phyloP scores from a whole-genome alignment of 37 sponge, comb jelly and placozoan species.

The Agelas oroides region DNA sequence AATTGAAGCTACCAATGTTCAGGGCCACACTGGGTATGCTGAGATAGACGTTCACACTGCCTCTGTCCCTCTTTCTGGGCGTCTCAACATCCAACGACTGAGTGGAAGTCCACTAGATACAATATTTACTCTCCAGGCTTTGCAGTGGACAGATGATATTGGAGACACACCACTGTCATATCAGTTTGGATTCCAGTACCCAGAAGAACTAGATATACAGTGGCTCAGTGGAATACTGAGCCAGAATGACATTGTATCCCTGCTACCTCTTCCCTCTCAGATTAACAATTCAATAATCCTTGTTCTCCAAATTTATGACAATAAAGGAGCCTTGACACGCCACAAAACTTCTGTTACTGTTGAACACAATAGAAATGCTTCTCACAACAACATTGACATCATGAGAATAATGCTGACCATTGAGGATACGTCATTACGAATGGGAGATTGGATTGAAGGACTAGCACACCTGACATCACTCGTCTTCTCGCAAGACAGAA shows the following conservation, averaged over 20 bases:
- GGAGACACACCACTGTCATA: slow-evolving; percentile 50
- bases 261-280: slow-evolving; percentile 10
- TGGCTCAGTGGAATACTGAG: slow-evolving; percentile 30
- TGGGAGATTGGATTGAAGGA: slow-evolving; percentile 6
- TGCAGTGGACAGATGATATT: slow-evolving; percentile 51
- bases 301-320: slow-evolving; percentile 45
- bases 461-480: slow-evolving; percentile 25
- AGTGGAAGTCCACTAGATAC: slow-evolving; percentile 24
- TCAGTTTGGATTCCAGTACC: slow-evolving; percentile 54
- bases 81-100: background rate
- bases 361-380: background rate
- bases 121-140: slow-evolving; percentile 11
- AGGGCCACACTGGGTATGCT: slow-evolving; percentile 5
- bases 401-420: background rate
- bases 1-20: background rate
- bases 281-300: background rate
- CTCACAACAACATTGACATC: background rate
- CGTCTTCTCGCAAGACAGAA: background rate
- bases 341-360: background rate
- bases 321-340: slow-evolving; percentile 10
- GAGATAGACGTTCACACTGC: slow-evolving; percentile 36
- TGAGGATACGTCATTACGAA: background rate
- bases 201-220: background rate
- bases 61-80: slow-evolving; percentile 27
- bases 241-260: background rate